Conservation (phyloP, 2,888 invertebrate genomes). For the Ischnus inquisitorius region DNA sequence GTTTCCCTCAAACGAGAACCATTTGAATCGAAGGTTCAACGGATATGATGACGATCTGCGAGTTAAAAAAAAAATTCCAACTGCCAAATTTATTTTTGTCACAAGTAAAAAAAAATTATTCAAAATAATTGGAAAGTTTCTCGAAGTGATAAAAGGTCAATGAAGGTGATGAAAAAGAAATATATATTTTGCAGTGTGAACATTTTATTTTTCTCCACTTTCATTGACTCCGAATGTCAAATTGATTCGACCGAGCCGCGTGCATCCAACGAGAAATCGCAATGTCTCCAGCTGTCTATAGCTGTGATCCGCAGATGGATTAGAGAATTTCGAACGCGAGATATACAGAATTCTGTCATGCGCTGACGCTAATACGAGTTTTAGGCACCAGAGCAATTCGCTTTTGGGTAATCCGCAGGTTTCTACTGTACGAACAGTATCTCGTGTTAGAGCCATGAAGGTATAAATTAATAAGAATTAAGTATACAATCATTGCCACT, state of each 20-base stretch:
- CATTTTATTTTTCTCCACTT: conserved; percentile 6
- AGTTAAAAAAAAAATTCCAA: background rate
- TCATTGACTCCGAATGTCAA: conserved; percentile 41
- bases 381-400: conserved; percentile 73
- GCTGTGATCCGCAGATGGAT: conserved; percentile 24
- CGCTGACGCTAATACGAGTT: conserved; percentile 54
- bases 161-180: background rate
- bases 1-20: background rate
- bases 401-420: conserved; percentile 76
- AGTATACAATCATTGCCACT: conserved; percentile 25
- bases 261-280: conserved; percentile 22
- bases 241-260: background rate
- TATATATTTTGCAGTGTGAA: too few relatives aligned
- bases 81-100: too few relatives aligned
- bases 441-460: conserved; percentile 59
- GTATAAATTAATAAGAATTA: conserved; percentile 79
- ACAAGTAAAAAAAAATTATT: too few relatives aligned
- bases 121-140: background rate
- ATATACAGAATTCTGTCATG: background rate
- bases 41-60: background rate
- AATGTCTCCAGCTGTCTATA: conserved; percentile 6
- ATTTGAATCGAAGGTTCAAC: background rate
- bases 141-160: background rate
- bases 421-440: conserved; percentile 71
- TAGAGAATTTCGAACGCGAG: background rate